Base-by-base conservation (phyloP, 2,797 vertebrate species). In the Acipenser oxyrinchus region DNA sequence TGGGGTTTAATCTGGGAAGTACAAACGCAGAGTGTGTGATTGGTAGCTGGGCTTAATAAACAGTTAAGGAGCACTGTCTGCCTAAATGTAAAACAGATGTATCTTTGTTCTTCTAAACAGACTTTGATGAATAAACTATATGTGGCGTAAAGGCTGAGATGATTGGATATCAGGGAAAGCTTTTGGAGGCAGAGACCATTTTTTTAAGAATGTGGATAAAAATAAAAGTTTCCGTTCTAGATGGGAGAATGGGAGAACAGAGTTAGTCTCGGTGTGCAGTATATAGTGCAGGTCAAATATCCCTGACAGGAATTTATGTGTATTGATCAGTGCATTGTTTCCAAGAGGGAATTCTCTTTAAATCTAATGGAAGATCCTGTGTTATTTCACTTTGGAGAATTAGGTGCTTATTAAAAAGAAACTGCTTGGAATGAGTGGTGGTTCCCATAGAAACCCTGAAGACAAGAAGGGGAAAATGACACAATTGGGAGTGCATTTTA, bases 121-220 rank as follows among this genome's bases (percentile, higher is more conserved):
- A 87, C 85, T 89, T 90, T 89, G 87, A 89, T 89, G 87, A 89
- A 89, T 87, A 88, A 88, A 90, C 87, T 88, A 84, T 83, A 89
- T 73, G 81, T 89, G 87, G 89, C 82, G 83, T 90, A 87, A 89
- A 85, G 83, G 80, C 80, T 83, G 87, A 81, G 37, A 84, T 86
- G 55, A 88, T 88, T 88, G 87, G 85, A 82, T 86, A 83, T 82
- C 86, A 62, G 18, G 10, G 37, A 12, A 60, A 18, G 60, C 18
- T 85, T 80, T 78, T 78, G 81, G 78, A 77, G 72, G 72, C 83
- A 80, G 74, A 86, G 78, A 87, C 83, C 84, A 84, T 83, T 84
- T 87, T 88, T 62, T 62, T 9, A 77, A 84, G 83, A 83, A 81
- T 86, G 60, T 48, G n/a, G 15, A 73, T 80, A 84, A 85, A 81